phyloP scores from a whole-genome alignment of 1,140 invertebrate species.

The Oppia nitens region DNA sequence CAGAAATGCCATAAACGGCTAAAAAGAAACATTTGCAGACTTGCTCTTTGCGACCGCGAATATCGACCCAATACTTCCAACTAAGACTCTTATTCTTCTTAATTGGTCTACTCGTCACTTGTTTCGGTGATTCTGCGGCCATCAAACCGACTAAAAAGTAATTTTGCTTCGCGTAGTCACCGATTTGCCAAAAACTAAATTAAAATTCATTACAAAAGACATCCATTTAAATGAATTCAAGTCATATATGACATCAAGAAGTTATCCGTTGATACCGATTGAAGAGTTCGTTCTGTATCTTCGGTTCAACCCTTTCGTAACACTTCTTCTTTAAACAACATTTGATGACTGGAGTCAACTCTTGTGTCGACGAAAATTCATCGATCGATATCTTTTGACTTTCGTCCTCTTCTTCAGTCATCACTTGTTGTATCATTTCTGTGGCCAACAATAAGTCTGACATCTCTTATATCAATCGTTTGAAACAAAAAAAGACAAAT shows the following conservation, averaged over 20 bases:
- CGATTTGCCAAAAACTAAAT: background rate
- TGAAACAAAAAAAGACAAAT: too few species aligned
- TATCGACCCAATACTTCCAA: background rate
- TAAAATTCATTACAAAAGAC: too few species aligned
- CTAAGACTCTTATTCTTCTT: background rate
- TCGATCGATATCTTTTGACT: background rate
- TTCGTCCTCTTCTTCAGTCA: background rate
- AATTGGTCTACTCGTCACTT: background rate
- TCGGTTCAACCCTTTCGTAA: background rate
- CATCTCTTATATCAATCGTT: background rate
- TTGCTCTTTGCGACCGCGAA: background rate
- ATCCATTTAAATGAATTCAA: too few species aligned
- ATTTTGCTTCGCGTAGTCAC: background rate
- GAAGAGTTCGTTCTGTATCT: background rate
- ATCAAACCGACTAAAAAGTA: background rate
- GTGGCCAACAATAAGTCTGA: background rate
- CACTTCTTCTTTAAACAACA: background rate
- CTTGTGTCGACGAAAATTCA: background rate
- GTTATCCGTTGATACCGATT: too few species aligned
- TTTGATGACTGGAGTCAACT: background rate
- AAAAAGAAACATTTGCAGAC: background rate
- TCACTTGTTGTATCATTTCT: background rate
- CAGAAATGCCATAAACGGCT: background rate
- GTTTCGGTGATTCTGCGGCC: background rate
- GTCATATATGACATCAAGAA: too few species aligned